Evolutionary conservation across 2,113 vertebrate species (phyloP), one percentile per base, ranked within the genome.

Genomic region (Alexandromys fortis): DNA sequence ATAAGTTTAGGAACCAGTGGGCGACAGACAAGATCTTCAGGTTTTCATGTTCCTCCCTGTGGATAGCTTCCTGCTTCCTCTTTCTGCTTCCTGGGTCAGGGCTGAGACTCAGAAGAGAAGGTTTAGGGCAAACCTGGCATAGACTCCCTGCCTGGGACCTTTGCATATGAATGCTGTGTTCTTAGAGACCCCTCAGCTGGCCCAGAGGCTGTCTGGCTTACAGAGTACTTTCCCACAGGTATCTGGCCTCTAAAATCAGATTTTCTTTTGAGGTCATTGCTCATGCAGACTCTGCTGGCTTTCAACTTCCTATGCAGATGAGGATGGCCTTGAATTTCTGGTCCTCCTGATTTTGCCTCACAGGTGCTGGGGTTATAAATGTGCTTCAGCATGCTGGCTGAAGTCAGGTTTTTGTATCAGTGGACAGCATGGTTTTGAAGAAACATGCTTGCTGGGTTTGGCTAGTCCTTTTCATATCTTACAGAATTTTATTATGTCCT

Each of bases 101-200:
- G 0, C 2, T 35, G 61, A 58, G 26, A 30, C 33, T 14, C n/a
- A 30, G 33, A n/a, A 42, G 17, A 17, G 1, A 1, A 1, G 22
- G 35, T 5, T 30, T 4, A 33, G 16, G 6, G 0, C 0, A 2
- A 12, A 28, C 1, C 55, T 47, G 30, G 0, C 0, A 21, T 0
- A 2, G 22, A 8, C 1, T 7, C 38, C 22, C 0, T 0, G 58
- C 6, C 2, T 12, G 26, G 1, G 1, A 52, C 19, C 24, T 6
- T 10, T 35, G 63, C 8, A 1, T 30, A 0, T 30, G 1, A 12
- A n/a, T 16, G 5, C 35, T 11, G 2, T 0, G 4, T 12, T 38
- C 55, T 45, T 1, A 14, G 55, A 35, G n/a, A 89, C 47, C 30
- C 10, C 82, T 67, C 35, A 9, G 42, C 33, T 19, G 42, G 1